Percentiles rank a stretch among this genome's conserved stretches.
These are phyloP conservation scores for Lasius fuliginosus DNA, from an alignment of 2,888 invertebrate genomes.

Conservation along the genomic window DNA sequence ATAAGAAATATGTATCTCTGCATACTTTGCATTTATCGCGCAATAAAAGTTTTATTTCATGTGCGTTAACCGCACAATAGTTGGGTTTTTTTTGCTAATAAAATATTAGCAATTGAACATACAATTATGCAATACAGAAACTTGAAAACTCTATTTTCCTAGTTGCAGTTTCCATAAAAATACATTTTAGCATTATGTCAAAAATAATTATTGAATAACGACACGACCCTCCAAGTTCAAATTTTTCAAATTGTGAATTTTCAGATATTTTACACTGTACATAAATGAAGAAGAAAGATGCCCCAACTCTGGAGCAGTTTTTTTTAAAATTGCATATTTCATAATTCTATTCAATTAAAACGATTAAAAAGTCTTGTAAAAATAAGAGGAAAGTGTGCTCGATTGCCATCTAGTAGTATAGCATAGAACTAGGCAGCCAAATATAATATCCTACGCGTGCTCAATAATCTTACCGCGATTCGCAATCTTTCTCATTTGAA, in stretches of 20 bases:
- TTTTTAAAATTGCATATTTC: background rate
- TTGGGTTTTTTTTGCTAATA: background rate
- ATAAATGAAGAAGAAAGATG: background rate
- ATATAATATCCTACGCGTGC: background rate
- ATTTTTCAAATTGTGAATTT: conserved; percentile 16
- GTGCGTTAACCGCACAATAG: background rate
- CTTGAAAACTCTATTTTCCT: background rate
- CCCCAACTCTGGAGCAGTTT: background rate
- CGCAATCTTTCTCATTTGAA: background rate
- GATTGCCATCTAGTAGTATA: conserved; percentile 1
- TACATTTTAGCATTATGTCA: background rate
- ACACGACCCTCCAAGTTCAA: background rate
- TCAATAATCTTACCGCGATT: background rate
- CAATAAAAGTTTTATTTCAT: background rate
- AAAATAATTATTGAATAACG: background rate
- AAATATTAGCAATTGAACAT: background rate
- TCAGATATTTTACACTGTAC: background rate
- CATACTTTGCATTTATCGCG: background rate
- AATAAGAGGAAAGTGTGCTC: background rate
- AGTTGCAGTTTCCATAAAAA: background rate
- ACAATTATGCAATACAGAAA: background rate
- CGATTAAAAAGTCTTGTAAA: background rate
- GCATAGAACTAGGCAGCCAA: background rate
- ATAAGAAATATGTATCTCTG: background rate
- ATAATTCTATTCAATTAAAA: background rate